phyloP scores from a whole-genome alignment of 2,797 vertebrate genomes.

The Diplodus sargus region DNA sequence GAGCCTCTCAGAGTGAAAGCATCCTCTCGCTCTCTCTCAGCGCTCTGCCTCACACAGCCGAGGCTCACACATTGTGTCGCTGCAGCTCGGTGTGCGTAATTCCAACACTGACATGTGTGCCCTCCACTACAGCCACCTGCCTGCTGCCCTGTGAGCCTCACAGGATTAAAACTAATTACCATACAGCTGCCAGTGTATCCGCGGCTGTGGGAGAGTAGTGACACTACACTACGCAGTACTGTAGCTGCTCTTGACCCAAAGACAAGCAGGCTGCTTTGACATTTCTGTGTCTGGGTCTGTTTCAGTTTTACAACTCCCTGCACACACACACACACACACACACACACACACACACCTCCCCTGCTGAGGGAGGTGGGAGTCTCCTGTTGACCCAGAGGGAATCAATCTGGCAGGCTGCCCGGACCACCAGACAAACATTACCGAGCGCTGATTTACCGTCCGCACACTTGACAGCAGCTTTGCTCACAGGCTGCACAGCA shows the following conservation, averaged over 20 bases:
- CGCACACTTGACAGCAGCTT: background rate
- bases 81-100: constrained; percentile 42
- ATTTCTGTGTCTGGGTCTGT: constrained; percentile 16
- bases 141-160: constrained; percentile 46
- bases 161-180: constrained; percentile 84
- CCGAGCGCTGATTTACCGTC: constrained; percentile 15
- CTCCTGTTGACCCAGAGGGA: constrained; percentile 43
- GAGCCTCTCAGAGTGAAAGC: constrained; percentile 36
- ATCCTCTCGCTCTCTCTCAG: constrained; percentile 13
- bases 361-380: constrained; percentile 33
- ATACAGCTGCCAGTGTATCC: constrained; percentile 86
- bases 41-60: constrained; percentile 5
- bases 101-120: constrained; percentile 61
- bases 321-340: constrained; percentile 30
- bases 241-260: constrained; percentile 51
- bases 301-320: constrained; percentile 35
- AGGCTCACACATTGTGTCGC: constrained; percentile 11
- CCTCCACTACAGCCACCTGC: constrained; percentile 74
- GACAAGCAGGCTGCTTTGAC: constrained; percentile 37
- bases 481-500: background rate
- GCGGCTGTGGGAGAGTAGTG: constrained; percentile 17
- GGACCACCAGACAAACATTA: constrained; percentile 53
- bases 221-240: constrained; percentile 18
- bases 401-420: constrained; percentile 53
- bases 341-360: constrained; percentile 33